These are phyloP conservation scores for Probosciger aterrimus DNA, from an alignment of 2,113 vertebrate species.

Conservation along the genomic window DNA sequence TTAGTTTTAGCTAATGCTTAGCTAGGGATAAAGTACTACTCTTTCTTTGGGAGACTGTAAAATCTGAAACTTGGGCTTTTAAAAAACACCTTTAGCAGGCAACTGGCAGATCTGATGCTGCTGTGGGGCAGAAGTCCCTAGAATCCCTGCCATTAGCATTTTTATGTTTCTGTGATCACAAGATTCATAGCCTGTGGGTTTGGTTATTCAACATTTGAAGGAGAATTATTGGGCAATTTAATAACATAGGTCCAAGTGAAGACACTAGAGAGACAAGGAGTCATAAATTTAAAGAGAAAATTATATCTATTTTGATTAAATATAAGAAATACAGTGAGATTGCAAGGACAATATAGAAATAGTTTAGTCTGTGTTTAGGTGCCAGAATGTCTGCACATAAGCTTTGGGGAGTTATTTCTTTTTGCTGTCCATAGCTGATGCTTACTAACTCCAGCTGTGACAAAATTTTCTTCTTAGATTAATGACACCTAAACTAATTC, in stretches of 20 bases:
- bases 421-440: conserved; percentile 19
- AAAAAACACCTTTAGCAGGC: neutral
- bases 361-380: conserved; percentile 18
- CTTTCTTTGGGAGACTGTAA: neutral
- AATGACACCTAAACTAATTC: conserved; percentile 9
- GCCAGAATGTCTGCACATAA: conserved; percentile 38
- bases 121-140: neutral
- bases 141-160: neutral
- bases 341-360: neutral
- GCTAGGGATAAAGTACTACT: neutral
- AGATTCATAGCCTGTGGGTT: neutral
- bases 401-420: neutral
- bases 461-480: conserved; percentile 28
- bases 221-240: neutral
- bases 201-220: neutral
- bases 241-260: neutral
- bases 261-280: neutral
- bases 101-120: neutral
- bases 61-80: neutral
- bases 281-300: neutral
- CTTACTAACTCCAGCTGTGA: conserved; percentile 42
- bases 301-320: neutral
- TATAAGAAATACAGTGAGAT: neutral
- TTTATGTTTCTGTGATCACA: neutral
- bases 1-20: neutral